Base-by-base conservation (phyloP, 2,113 vertebrate genomes). In the Pogonocichla stellata region DNA sequence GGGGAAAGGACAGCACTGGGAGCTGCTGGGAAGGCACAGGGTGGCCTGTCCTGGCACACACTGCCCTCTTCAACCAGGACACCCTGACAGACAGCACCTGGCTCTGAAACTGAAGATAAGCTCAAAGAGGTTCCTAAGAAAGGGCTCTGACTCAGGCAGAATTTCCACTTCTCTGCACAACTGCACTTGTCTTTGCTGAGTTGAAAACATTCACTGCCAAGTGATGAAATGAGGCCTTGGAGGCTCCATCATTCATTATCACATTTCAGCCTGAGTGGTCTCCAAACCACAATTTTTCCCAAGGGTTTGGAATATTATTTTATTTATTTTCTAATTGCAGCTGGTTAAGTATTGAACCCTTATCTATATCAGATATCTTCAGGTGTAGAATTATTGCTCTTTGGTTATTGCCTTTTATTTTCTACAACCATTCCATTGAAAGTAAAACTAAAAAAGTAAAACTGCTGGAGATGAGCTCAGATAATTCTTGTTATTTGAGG, bases 201-300 rank as follows among this genome's bases (percentile, higher is more conserved):
- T 16, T 88, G 74, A 79, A 80, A 93, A 83, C 29, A 43, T n/a
- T 65, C 48, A 24, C 47, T 75, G 82, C 48, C 2, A 24, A 90
- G 54, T 33, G 62, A 71, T 42, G 72, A 83, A 95, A 72, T 3
- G 2, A 56, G 75, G 82, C 71, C 69, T 84, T 61, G 84, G 72
- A 92, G 84, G 56, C 50, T 86, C 71, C 84, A 86, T 75, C 80
- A 16, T 38, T 92, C 87, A 67, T 84, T 78, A 94, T 28, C 80
- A 62, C 69, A 66, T 89, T 91, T 92, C 80, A 89, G 81, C 71
- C 73, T 62, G 69, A 91, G 77, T 62, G 56, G 72, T 66, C 93
- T 92, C 80, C 73, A 94, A 91, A 91, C 70, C 73, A 93, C 95
- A 91, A 20, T 29, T 91, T 58, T 79, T 81, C 80, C 56, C 78